Evolutionary conservation across 2,888 invertebrate genomes (phyloP), one percentile per base, ranked within the genome.

Genomic region (Sycophila texana): DNA sequence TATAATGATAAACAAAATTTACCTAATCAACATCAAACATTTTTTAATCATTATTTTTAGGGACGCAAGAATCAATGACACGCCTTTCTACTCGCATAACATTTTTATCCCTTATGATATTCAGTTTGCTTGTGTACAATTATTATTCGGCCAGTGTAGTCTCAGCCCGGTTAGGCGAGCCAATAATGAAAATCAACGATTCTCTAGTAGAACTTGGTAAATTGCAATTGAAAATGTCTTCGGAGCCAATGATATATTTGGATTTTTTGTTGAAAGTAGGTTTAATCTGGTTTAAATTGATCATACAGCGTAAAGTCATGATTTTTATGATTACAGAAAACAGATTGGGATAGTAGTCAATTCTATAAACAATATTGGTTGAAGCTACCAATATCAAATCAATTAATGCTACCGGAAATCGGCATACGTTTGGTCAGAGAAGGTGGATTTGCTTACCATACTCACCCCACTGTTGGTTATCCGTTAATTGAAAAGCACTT

Each of bases 101-200:
- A 14, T 83, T 88, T 4, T 77, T 88, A 4, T 85, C 86, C 68
- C 81, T 87, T 13, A 82, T 87, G 58, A 30, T 88, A 12, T 88
- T 87, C 74, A 86, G 87, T 57, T 84, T 88, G 72, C 79, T 89
- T 49, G 83, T 88, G 63, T 87, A 85, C 53, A 88, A 88, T 82
- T 89, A 88, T 78, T 89, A 89, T 58, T 86, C 87, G 0, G 88
- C 85, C 2, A 87, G 87, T 67, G 85, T 89, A 7, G 88, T 89
- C 3, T 88, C 89, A 0, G 86, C 86, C 4, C 86, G 88, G 67
- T 80, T 89, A 12, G 87, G 86, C 74, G 84, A 86, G 67, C 88
- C 88, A 2, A 83, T 88, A 4, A 63, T 86, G 3, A 89, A 87
- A 84, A 88, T 89, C 83, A 88, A 89, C 55, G 88, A 89, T 81